These are phyloP conservation scores for Dermatemys mawii DNA, from an alignment of 2,113 vertebrate species.

Conservation along the genomic window DNA sequence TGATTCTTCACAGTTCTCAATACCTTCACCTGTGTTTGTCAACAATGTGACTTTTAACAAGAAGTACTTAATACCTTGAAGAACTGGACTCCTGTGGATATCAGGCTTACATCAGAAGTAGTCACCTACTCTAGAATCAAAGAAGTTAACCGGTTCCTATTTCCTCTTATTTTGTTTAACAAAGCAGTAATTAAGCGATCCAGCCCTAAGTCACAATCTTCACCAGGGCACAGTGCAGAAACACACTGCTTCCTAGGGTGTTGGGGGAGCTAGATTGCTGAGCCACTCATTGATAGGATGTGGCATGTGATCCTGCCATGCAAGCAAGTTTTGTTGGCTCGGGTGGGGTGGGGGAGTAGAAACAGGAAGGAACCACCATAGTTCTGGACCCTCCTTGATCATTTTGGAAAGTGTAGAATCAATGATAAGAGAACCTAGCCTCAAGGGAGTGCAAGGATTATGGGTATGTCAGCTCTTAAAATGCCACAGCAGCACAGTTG, in stretches of 20 bases:
- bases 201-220: not conserved
- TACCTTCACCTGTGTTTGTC: not conserved
- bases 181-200: not conserved
- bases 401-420: not conserved
- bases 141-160: not conserved
- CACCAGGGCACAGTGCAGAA: not conserved
- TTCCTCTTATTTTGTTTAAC: not conserved
- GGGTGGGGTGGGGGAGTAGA: not conserved
- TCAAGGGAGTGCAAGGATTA: not conserved
- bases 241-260: rapidly evolving
- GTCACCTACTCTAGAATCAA: not conserved
- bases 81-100: not conserved
- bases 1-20: not conserved
- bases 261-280: rapidly evolving
- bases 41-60: not conserved
- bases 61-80: not conserved
- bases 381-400: rapidly evolving
- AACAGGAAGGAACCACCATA: rapidly evolving
- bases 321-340: not conserved
- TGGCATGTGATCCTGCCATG: rapidly evolving
- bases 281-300: rapidly evolving
- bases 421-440: not conserved
- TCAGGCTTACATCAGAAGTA: not conserved
- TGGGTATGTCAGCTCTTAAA: not conserved
- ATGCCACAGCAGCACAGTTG: not conserved